A percentile compares a stretch with the other conserved stretches of the same genome.
Evolutionary conservation across 2,113 vertebrate genomes (phyloP).

Genomic region (Elachura formosa): DNA sequence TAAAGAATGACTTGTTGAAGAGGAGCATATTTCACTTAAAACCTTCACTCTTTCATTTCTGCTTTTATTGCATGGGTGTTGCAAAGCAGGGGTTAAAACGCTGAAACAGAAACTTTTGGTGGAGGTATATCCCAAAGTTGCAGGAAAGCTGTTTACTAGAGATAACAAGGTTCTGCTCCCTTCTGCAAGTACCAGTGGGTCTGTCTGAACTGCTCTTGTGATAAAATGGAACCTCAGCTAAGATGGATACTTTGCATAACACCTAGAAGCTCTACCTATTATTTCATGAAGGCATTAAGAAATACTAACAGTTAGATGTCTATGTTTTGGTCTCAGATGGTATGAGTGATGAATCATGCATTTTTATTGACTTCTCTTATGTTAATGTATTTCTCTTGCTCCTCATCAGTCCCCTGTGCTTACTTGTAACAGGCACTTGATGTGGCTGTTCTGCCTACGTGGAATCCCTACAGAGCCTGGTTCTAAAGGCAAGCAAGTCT

Average conservation of each 20-base stretch:
- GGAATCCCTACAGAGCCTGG: background rate
- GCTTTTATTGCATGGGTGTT: background rate
- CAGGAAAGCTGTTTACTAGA: conserved; percentile 31
- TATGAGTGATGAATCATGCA: background rate
- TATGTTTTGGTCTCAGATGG: background rate
- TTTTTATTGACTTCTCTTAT: background rate
- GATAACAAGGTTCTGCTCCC: background rate
- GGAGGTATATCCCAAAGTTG: background rate
- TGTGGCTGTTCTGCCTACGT: background rate
- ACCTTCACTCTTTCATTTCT: background rate
- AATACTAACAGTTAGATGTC: background rate
- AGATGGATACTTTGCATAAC: background rate
- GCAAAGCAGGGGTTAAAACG: background rate
- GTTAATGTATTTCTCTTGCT: background rate
- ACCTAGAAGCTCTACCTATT: background rate
- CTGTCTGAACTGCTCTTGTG: background rate
- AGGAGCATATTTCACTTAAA: background rate
- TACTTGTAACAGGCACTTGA: background rate
- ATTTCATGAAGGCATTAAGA: background rate
- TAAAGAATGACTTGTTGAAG: background rate
- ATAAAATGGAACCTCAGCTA: background rate
- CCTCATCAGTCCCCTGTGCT: background rate
- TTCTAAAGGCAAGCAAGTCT: background rate
- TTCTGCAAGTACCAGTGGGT: background rate
- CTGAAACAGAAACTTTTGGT: background rate